Evolutionary conservation across 2,888 invertebrate genomes (phyloP).

Genomic region (Tetragnatha montana): DNA sequence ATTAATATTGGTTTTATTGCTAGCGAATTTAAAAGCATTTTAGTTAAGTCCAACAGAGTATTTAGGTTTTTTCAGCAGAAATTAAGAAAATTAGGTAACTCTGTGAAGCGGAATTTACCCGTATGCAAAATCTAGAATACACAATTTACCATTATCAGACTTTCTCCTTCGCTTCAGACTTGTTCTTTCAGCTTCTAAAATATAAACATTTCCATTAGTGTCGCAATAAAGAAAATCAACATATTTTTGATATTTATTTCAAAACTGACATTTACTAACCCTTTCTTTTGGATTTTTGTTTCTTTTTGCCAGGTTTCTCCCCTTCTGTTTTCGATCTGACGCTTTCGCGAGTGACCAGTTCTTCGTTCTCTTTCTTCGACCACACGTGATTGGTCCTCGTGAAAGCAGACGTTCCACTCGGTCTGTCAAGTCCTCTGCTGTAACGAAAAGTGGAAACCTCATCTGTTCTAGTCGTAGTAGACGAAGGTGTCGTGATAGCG

Average conservation of each 20-base stretch:
- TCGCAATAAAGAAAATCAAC: neutral
- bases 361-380: neutral
- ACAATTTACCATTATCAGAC: constrained; percentile 28
- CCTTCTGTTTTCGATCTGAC: neutral
- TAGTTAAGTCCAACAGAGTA: too few relatives aligned
- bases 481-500: neutral
- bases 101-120: too few relatives aligned
- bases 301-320: neutral
- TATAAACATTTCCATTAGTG: neutral
- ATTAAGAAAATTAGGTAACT: too few relatives aligned
- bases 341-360: neutral
- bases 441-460: neutral
- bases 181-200: constrained; percentile 14
- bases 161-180: constrained; percentile 36
- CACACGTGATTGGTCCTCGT: constrained; percentile 15
- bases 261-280: constrained; percentile 4
- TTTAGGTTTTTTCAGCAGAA: too few relatives aligned
- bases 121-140: too few relatives aligned
- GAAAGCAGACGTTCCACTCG: constrained; percentile 39
- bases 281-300: neutral
- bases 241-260: neutral
- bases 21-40: too few relatives aligned
- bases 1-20: too few relatives aligned
- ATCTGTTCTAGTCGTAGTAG: neutral
- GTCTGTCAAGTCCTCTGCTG: constrained; percentile 12